A percentile compares a stretch with the other conserved stretches of the same genome.
These are phyloP conservation scores for Erethizon dorsatum DNA, from an alignment of 2,797 vertebrate species.

Conservation along the genomic window DNA sequence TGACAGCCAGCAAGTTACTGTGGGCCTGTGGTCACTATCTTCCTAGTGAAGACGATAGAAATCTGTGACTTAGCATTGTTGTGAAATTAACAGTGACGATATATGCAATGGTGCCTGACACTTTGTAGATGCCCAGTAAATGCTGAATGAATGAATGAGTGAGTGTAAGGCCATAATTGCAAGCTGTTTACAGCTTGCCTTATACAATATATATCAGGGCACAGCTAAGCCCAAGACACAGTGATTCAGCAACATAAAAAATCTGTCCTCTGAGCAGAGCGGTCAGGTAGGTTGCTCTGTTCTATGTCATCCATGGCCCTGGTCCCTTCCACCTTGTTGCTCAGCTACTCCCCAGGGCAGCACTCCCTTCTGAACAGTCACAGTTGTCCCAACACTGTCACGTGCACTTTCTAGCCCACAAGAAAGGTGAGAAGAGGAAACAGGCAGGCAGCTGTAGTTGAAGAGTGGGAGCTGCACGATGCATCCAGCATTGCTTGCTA, in stretches of 20 bases:
- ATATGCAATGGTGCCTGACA: not conserved
- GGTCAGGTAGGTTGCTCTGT: not conserved
- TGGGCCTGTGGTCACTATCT: not conserved
- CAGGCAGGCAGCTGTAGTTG: not conserved
- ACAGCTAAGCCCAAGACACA: not conserved
- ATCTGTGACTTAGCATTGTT: not conserved
- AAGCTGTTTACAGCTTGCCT: constrained; percentile 13
- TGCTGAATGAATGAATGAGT: not conserved
- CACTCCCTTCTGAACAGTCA: not conserved
- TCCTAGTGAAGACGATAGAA: not conserved
- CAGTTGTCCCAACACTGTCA: not conserved
- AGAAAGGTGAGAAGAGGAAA: not conserved
- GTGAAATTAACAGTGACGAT: constrained; percentile 11
- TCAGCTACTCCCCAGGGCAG: not conserved
- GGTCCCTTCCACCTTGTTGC: not conserved
- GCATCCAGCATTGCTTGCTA: not conserved
- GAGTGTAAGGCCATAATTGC: not conserved
- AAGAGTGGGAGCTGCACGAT: not conserved
- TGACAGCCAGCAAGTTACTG: not conserved
- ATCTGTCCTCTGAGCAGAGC: not conserved
- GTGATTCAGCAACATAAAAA: not conserved
- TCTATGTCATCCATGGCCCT: not conserved
- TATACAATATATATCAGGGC: not conserved
- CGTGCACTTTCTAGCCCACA: not conserved
- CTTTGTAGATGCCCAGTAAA: not conserved